Evolutionary conservation across 1,140 invertebrate species (phyloP), one percentile per base, ranked within the genome.

Genomic region (Drosophila virilis): DNA sequence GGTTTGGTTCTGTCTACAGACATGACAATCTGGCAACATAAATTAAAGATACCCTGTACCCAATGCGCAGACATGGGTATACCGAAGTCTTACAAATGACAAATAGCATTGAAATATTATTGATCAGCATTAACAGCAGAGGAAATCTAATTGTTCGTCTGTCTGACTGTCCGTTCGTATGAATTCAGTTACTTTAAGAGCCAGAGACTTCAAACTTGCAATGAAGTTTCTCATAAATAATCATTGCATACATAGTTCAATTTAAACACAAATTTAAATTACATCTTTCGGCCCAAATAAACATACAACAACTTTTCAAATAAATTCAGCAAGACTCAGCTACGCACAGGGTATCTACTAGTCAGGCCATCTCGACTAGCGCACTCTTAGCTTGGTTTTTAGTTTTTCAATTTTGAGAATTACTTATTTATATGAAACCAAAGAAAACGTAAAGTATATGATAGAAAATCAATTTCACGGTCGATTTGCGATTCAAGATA

Each of bases 381-480:
- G 51, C 33, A 54, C 33, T 54, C n/a, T 17, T 13, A 50, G n/a
- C 3, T 28, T 50, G 22, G 5, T 46, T 35, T 60, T n/a, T 50
- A 15, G 12, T 66, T 59, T 5, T 82, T 86, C 75, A 50, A 51
- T 64, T 43, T 48, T 65, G 71, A 70, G 69, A 76, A 37, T 51
- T 60, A 51, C 43, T 59, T 67, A 38, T 64, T 59, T 67, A 38
- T 64, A 54, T 15, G 22, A 54, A 52, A 55, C n/a, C 61, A 32
- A 8, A 51, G 40, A 51, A 64, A 85, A 77, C 45, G 69, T 85
- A 69, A 74, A 62, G 77, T 84, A 86, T 66, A 43, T 51, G 58
- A 52, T 54, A 67, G 61, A 70, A 88, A 89, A 61, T 66, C 68
- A 90, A 89, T 89, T 89, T 89, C 84, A 89, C 84, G 84, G 80